These are phyloP conservation scores for Bolinopsis microptera DNA, from an alignment of 37 sponge, comb jelly and placozoan genomes.

Conservation along the genomic window DNA sequence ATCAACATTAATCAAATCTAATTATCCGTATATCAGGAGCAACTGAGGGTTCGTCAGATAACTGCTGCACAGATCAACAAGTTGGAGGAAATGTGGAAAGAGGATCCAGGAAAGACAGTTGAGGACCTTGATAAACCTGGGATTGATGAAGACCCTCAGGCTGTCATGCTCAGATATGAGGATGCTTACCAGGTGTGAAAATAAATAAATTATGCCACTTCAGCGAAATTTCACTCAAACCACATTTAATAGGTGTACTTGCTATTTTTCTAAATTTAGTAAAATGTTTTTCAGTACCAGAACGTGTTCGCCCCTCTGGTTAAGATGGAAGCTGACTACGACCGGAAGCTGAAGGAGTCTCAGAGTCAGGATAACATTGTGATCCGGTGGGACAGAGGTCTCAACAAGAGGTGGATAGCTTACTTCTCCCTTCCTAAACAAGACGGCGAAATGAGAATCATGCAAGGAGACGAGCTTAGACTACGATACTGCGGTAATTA, in stretches of 20 bases:
- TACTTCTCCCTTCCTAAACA: slow-evolving; percentile 88
- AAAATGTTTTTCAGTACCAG: slow-evolving; percentile 89
- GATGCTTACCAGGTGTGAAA: slow-evolving; percentile 81
- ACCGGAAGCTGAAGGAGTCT: slow-evolving; percentile 89
- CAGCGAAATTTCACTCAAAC: background rate
- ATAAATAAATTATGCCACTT: background rate
- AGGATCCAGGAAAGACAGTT: slow-evolving; percentile 76
- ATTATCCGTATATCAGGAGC: background rate
- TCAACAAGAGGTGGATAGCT: slow-evolving; percentile 94
- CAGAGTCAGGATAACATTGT: slow-evolving; percentile 87
- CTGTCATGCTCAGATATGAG: slow-evolving; percentile 82
- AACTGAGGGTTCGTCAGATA: slow-evolving; percentile 69
- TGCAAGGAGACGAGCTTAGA: slow-evolving; percentile 95
- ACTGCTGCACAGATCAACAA: slow-evolving; percentile 91
- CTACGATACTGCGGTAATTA: slow-evolving; percentile 71
- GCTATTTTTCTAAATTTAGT: too few species aligned
- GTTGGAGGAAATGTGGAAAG: slow-evolving; percentile 96
- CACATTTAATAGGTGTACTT: background rate
- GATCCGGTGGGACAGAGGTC: slow-evolving; percentile 92
- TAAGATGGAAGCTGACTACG: slow-evolving; percentile 97
- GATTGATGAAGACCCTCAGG: slow-evolving; percentile 87
- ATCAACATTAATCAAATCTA: background rate
- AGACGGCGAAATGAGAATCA: slow-evolving; percentile 93
- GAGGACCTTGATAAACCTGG: slow-evolving; percentile 94
- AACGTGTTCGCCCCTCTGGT: slow-evolving; percentile 94